Percentiles rank a stretch among this genome's conserved stretches.
These are phyloP conservation scores for Ceramica pisi DNA, from an alignment of 2,888 invertebrate species.

Conservation along the genomic window DNA sequence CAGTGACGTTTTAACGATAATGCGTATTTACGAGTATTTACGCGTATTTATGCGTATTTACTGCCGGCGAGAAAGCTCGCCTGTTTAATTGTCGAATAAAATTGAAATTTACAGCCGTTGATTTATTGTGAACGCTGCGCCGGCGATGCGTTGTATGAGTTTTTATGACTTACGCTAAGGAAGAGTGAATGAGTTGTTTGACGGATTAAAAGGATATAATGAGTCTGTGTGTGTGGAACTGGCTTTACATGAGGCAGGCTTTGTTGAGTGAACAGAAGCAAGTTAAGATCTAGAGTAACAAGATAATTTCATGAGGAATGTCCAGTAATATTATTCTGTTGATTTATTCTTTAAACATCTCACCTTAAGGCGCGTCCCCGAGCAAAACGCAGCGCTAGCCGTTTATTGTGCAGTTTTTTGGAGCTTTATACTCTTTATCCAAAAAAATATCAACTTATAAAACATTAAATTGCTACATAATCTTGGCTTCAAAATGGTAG, in stretches of 20 bases:
- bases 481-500: too few species aligned
- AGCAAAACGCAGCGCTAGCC: too few species aligned
- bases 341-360: too few species aligned
- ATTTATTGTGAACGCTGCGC: conserved; percentile 78
- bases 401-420: too few species aligned
- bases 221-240: conserved; percentile 11
- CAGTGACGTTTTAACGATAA: conserved; percentile 90
- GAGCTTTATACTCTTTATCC: too few species aligned
- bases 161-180: conserved; percentile 72
- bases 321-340: too few species aligned
- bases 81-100: conserved; percentile 91
- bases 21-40: conserved; percentile 90
- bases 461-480: too few species aligned
- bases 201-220: conserved; percentile 57
- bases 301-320: not conserved
- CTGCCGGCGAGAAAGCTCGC: conserved; percentile 86
- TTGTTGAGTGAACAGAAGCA: not conserved
- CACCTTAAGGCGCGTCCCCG: too few species aligned
- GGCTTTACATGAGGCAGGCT: not conserved
- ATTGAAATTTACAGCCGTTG: conserved; percentile 88
- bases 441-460: too few species aligned
- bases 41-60: conserved; percentile 88
- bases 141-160: conserved; percentile 75
- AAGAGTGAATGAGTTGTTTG: conserved; percentile 60
- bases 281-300: not conserved